phyloP scores from a whole-genome alignment of 2,888 invertebrate genomes.

The Luffia ferchaultella region DNA sequence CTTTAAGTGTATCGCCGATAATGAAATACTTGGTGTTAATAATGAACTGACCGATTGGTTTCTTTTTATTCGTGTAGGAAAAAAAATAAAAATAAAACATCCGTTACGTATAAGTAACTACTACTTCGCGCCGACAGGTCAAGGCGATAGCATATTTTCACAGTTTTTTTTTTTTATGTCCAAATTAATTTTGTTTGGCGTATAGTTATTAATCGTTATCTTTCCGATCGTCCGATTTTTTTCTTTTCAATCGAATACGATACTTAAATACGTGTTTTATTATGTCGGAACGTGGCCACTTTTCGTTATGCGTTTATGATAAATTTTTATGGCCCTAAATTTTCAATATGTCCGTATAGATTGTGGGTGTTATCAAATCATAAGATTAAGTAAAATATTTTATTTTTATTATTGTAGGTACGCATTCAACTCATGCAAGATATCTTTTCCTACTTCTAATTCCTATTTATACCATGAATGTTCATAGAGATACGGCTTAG shows the following conservation, averaged over 20 bases:
- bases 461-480: too few species aligned
- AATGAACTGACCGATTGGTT: constrained; percentile 20
- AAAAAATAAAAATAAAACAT: constrained; percentile 1
- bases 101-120: not conserved
- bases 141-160: not conserved
- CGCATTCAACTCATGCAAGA: too few species aligned
- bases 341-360: not conserved
- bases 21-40: constrained; percentile 21
- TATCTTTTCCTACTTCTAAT: too few species aligned
- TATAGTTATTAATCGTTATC: not conserved
- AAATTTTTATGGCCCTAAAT: not conserved
- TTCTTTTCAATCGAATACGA: not conserved
- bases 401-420: too few species aligned
- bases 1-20: constrained; percentile 16
- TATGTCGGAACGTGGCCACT: not conserved
- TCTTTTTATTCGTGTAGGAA: constrained; percentile 17
- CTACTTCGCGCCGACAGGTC: not conserved
- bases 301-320: not conserved
- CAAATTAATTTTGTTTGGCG: not conserved
- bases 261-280: not conserved
- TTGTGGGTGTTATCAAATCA: not conserved
- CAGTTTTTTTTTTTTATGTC: not conserved
- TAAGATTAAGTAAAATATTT: not conserved
- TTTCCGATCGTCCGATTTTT: not conserved
- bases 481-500: too few species aligned